Base-by-base conservation (phyloP, 2,797 vertebrate genomes). In the Tauraco hartlaubi region DNA sequence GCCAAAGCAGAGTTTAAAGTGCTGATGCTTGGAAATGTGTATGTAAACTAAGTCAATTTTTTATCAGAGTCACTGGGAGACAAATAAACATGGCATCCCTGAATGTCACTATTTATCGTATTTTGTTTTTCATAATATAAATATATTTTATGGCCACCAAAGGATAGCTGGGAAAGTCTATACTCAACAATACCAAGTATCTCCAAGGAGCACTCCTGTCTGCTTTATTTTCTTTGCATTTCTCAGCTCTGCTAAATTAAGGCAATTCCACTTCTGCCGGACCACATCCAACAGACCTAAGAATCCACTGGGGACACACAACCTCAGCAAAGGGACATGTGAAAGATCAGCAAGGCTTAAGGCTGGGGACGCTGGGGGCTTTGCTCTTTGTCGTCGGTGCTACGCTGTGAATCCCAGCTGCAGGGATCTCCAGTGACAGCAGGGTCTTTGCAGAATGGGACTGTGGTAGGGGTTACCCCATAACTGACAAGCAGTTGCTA, bases 81-180 rank as follows among this genome's bases (percentile, higher is more conserved):
- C 88, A 96, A 94, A 94, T 92, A 96, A 95, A 94, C 58, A 64
- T 18, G n/a, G 86, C 93, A 95, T 92, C 94, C 93, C 85, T 85
- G 85, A 87, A 91, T 5, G 1, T 94, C 90, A 41, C 88, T 94
- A 79, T 85, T 95, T 96, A 95, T 92, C 11, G 5, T 69, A 77
- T 33, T 94, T 81, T 86, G 62, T 1, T 96, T 93, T 93, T 76
- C 29, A 18, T 82, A 61, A 89, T 93, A 89, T 87, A 96, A 96
- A 95, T 92, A 85, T 31, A 67, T 81, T 97, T 97, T 96, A 97
- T 68, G 78, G 74, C 51, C 28, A 6, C 77, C 80, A 82, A 94
- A 95, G 95, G 95, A 95, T 20, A 82, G 90, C 94, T 96, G 95
- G 94, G 91, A 95, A 96, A 95, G 83, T 79, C 92, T 94, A 88